phyloP scores from a whole-genome alignment of 2,797 vertebrate species.

The Molossus alvarezi region DNA sequence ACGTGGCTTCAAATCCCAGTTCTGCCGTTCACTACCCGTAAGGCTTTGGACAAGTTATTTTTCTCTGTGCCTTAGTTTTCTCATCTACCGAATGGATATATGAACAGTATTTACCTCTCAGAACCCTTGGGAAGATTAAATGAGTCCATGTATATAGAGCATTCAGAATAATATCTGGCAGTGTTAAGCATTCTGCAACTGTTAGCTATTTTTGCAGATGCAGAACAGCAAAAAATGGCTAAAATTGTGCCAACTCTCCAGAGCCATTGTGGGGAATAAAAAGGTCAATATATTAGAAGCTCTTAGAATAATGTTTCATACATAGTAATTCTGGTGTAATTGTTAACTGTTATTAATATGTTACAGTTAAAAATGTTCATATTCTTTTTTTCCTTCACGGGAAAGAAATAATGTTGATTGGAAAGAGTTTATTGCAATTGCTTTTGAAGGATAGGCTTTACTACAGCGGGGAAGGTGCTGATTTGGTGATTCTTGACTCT shows the following conservation, averaged over 20 bases:
- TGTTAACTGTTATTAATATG: constrained; percentile 6
- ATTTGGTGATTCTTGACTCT: not conserved
- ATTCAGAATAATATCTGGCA: not conserved
- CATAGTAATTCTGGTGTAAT: not conserved
- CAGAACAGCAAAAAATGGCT: not conserved
- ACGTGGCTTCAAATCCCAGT: not conserved
- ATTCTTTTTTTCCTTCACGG: not conserved
- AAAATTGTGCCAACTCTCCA: not conserved
- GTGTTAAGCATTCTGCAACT: not conserved
- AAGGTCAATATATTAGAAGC: not conserved
- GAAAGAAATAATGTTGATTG: not conserved
- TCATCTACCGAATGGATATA: not conserved
- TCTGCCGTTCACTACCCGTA: not conserved
- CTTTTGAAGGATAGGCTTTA: not conserved
- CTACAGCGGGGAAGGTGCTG: not conserved
- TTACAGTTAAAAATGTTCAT: not conserved
- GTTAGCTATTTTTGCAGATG: constrained; percentile 29
- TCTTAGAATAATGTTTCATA: not conserved
- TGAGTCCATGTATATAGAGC: not conserved
- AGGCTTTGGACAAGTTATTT: not conserved
- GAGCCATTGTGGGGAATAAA: not conserved
- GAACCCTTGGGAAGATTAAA: not conserved
- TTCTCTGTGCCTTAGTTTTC: not conserved
- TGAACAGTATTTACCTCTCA: not conserved
- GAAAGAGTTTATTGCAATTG: constrained; percentile 22